Evolutionary conservation across 2,797 vertebrate species (phyloP), one percentile per base, ranked within the genome.

Genomic region (Galago senegalensis): DNA sequence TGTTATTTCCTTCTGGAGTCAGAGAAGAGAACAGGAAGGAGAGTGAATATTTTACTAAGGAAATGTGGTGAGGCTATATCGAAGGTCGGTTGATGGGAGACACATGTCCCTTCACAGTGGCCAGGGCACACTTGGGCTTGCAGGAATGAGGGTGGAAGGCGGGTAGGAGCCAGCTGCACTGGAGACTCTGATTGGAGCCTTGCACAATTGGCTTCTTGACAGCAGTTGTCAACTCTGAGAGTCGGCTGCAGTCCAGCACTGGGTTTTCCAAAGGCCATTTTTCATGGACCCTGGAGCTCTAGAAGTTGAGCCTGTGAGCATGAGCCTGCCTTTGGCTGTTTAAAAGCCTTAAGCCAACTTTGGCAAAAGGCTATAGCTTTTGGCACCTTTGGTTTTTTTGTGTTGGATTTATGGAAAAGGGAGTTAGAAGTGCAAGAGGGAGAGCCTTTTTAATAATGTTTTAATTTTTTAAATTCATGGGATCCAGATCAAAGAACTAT

Each of bases 401-500:
- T 61, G 23, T 77, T 85, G 76, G 37, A 67, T 75, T 95, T 93
- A 92, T 90, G 63, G 84, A 87, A 95, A 93, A 90, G 9, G 10
- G 1, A 87, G 10, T 88, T 53, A 89, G 25, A 89, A 70, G 25
- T 53, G 34, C 13, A 58, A 10, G 29, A 37, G 5, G 31, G 31
- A 96, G 31, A 43, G 20, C 31, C 49, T 63, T 94, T 97, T 69
- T 70, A 93, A 84, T 89, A 85, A 88, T 20, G 1, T 37, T 85
- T 83, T 77, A 92, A 96, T 81, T 76, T 81, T 93, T 91, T 72
- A 67, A 27, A 79, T 86, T 93, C 85, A 46, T 89, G 75, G 40
- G n/a, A 60, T 70, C 58, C 37, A 13, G 81, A 6, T 75, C 82
- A 82, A 96, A 96, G 70, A 91, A 95, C 89, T 72, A 73, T 61